Base-by-base conservation (phyloP, 1,140 invertebrate species). In the Popillia japonica region DNA sequence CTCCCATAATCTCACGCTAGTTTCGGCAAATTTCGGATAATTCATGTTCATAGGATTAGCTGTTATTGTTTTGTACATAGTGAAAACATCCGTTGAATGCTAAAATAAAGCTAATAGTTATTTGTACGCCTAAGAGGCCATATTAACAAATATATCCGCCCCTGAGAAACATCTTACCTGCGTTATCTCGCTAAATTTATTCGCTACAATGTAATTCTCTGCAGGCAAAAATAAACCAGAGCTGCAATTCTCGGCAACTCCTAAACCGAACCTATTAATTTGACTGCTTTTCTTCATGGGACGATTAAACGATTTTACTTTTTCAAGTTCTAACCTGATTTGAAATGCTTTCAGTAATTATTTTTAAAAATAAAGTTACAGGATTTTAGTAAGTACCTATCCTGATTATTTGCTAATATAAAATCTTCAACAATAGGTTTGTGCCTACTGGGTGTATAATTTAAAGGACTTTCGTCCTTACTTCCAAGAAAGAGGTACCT, bases 191-290 rank as follows among this genome's bases (percentile, higher is more conserved):
- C 77, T 68, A 75, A 75, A 77, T 41, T 79, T 76, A 41, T 81
- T 76, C 23, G 79, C 79, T 59, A 80, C 72, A 9, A 80, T 75
- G 27, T 83, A 83, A 41, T 85, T 79, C 44, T 83, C 80, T 8
- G 82, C 81, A 44, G 83, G 83, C 6, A 89, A 80, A 72, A 84
- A 87, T 9, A 90, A 83, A 1, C 86, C 85, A 6, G 86, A 87
- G 10, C 78, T 81, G 79, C 89, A 90, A 34, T 88, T 88, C 78
- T 90, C 89, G 0, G 84, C 64, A 0, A 89, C 79, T 0, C 88
- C 89, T 34, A 83, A 83, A 8, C 87, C 88, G 79, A 90, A 90
- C 77, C 89, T 84, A 72, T 86, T 86, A 17, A 77, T 48, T 75
- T 73, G 76, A 74, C 41, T 72, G 22, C 8, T 27, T 72, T 17